These are phyloP conservation scores for Nomada flava DNA, from an alignment of 2,888 invertebrate genomes.

Conservation along the genomic window DNA sequence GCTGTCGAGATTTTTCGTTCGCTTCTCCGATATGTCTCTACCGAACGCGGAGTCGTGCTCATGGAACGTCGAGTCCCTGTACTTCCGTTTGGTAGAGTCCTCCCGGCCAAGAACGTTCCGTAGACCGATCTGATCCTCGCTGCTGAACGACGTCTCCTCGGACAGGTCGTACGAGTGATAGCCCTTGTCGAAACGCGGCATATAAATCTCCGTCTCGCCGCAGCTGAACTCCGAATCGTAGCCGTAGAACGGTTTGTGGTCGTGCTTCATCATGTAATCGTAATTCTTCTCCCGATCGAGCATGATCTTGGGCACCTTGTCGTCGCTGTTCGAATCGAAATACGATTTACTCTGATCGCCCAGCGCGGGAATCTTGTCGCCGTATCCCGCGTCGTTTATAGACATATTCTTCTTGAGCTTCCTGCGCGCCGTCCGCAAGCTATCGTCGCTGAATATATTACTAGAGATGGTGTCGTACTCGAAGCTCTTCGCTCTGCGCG, in stretches of 20 bases:
- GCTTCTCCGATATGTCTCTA: conserved; percentile 69
- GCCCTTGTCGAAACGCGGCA: conserved; percentile 82
- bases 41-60: conserved; percentile 65
- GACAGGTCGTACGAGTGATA: conserved; percentile 49
- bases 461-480: conserved; percentile 81
- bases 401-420: conserved; percentile 81
- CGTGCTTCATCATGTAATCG: conserved; percentile 61
- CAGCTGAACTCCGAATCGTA: conserved; percentile 86
- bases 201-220: conserved; percentile 85
- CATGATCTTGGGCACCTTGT: conserved; percentile 63
- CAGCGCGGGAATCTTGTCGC: conserved; percentile 81
- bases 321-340: conserved; percentile 80
- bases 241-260: conserved; percentile 84
- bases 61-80: conserved; percentile 70
- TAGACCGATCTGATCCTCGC: conserved; percentile 65
- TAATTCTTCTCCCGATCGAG: conserved; percentile 59
- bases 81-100: conserved; percentile 73
- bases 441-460: conserved; percentile 83
- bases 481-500: conserved; percentile 79
- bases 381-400: conserved; percentile 80
- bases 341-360: conserved; percentile 82
- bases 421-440: conserved; percentile 80
- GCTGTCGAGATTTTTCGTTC: conserved; percentile 63
- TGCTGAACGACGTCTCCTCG: conserved; percentile 49
- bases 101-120: conserved; percentile 65